Percentiles rank a stretch among this genome's conserved stretches.
Evolutionary conservation across 2,888 invertebrate species (phyloP).

Genomic region (Monochamus alternatus): DNA sequence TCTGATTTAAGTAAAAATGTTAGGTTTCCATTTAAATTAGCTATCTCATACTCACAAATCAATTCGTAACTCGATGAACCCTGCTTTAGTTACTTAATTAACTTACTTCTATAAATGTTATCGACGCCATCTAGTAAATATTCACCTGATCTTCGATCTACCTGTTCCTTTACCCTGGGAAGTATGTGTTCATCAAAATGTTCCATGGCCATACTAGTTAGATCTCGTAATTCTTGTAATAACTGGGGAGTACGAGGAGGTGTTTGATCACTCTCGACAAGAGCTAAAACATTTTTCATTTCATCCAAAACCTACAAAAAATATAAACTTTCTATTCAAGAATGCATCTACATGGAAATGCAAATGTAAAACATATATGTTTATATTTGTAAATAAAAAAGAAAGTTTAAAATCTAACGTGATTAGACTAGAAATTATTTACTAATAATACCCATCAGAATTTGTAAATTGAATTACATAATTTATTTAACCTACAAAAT

Average conservation of each 20-base stretch:
- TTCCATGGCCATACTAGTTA: slow-evolving; percentile 96
- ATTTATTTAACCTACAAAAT: background rate
- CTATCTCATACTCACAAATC: too few relatives aligned
- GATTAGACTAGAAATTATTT: too few relatives aligned
- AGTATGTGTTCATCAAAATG: slow-evolving; percentile 94
- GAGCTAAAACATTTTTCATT: slow-evolving; percentile 81
- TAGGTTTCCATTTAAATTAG: too few relatives aligned
- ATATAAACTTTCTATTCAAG: background rate
- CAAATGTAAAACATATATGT: too few relatives aligned
- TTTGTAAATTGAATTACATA: too few relatives aligned
- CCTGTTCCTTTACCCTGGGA: slow-evolving; percentile 69
- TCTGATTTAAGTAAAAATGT: too few relatives aligned
- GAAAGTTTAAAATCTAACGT: too few relatives aligned
- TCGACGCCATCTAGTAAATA: slow-evolving; percentile 6
- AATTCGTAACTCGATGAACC: background rate
- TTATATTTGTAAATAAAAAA: too few relatives aligned
- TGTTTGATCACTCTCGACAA: slow-evolving; percentile 78
- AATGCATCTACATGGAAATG: too few relatives aligned
- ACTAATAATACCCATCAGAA: too few relatives aligned
- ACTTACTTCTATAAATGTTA: background rate
- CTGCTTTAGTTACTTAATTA: too few relatives aligned
- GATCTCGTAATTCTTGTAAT: slow-evolving; percentile 90
- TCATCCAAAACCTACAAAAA: slow-evolving; percentile 87
- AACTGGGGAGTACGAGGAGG: slow-evolving; percentile 84
- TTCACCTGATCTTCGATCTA: slow-evolving; percentile 57